phyloP scores from a whole-genome alignment of 2,113 vertebrate genomes.

The Anolis carolinensis region DNA sequence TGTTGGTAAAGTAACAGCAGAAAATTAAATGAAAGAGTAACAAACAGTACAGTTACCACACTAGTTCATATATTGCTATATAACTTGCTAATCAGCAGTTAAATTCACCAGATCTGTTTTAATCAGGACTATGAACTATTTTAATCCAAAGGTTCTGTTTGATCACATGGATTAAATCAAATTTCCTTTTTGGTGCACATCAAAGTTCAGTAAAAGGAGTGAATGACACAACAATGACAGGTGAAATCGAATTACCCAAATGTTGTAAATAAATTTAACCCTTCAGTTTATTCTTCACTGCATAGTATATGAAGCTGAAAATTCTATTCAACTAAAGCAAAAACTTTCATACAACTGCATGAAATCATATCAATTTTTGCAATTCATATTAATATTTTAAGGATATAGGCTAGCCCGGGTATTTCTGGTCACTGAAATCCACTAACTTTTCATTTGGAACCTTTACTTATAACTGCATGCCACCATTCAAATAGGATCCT shows the following conservation, averaged over 20 bases:
- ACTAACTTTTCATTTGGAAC: conserved; percentile 24
- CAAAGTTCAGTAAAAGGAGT: conserved; percentile 43
- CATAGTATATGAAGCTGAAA: not conserved
- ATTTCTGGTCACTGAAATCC: conserved; percentile 17
- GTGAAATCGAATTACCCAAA: not conserved
- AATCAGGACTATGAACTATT: not conserved
- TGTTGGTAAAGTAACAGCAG: conserved; percentile 4
- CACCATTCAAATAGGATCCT: not conserved
- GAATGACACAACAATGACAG: not conserved
- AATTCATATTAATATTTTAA: conserved; percentile 7
- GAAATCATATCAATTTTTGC: not conserved
- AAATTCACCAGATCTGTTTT: too few relatives aligned
- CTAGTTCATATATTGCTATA: conserved; percentile 55
- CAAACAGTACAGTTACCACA: conserved; percentile 33
- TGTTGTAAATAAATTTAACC: conserved; percentile 32
- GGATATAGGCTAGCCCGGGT: conserved; percentile 6
- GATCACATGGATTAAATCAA: conserved; percentile 62
- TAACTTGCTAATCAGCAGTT: too few relatives aligned
- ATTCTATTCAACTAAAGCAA: conserved; percentile 28
- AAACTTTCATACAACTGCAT: not conserved
- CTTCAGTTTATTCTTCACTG: conserved; percentile 16
- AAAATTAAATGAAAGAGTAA: not conserved
- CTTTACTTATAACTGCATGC: conserved; percentile 31
- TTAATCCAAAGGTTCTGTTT: conserved; percentile 56
- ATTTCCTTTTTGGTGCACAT: conserved; percentile 52